Evolutionary conservation across 2,797 vertebrate genomes (phyloP), one percentile per base, ranked within the genome.

Genomic region (Gadopsis bispinosus): DNA sequence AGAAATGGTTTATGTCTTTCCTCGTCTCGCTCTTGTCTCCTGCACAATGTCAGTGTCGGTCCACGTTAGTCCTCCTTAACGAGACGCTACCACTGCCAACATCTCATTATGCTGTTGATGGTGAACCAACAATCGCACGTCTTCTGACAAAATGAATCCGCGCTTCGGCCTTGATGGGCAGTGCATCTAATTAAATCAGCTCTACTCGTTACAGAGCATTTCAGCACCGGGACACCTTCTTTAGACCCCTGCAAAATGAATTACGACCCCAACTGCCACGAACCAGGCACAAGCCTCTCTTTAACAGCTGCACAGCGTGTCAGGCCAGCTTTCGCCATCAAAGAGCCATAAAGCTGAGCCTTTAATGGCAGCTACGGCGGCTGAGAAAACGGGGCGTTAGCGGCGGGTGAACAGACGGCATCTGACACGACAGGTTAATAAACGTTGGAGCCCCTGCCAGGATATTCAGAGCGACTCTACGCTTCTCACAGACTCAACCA

Each of bases 341-440:
- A 86, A 91, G 70, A 78, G 69, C 77, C 81, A 85, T 93, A 89
- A 89, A 90, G 67, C 59, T 1, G 45, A 75, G 73, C 65, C 73
- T 81, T 83, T 91, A 89, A 90, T 60, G 59, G 78, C 87, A 39
- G 72, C 72, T 39, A 3, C 1, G 48, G 87, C 47, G 81, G 83
- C 85, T 69, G 75, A 50, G 81, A 69, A 79, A 86, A 73, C 31
- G 78, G 71, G 71, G 73, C 78, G 75, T 78, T 79, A 88, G 77
- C 69, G 69, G 83, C 69, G 75, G 81, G 82, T 41, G 77, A 91
- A 89, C 89, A 92, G 89, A 90, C 83, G 83, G 87, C 77, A 63
- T 79, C 85, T 93, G 90, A 90, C 92, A 91, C 73, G 20, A 65
- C 81, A 81, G 89, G 84, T 89, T 91, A 89, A 90, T 89, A 86